Evolutionary conservation across 2,797 vertebrate genomes (phyloP), one percentile per base, ranked within the genome.

Genomic region (Choloepus didactylus): DNA sequence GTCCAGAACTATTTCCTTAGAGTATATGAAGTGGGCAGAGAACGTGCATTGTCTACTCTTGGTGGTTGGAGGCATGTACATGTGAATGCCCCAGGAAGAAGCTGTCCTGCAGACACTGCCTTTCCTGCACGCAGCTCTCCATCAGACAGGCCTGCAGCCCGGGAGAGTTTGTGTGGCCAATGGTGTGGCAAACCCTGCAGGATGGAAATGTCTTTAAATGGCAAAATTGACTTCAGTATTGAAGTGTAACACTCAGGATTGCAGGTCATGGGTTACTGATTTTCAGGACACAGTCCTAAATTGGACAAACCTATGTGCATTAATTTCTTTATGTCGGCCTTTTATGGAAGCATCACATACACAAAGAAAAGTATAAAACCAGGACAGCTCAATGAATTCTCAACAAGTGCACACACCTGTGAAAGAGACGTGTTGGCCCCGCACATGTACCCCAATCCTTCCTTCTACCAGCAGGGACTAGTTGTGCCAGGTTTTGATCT

Each of bases 131-230:
- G 0, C 9, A 19, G 75, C 85, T 69, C 54, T 72, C 44, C 59
- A 31, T 1, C 27, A 4, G 35, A 21, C n/a, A 0, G n/a, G 11
- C 1, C 77, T 59, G 25, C 4, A 2, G 60, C 44, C 10, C 25
- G 11, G 76, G 64, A 31, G 60, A 75, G 44, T 56, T 9, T 3
- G 2, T 2, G 31, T 2, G 83, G 49, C 49, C 49, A 49, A 49
- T 49, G 49, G 12, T 49, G 49, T 49, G 49, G 49, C 29, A 66
- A 7, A 18, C 18, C 16, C 14, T 9, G 49, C 49, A 6, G 51
- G 5, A 0, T 25, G 46, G 38, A 9, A 25, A 3, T 10, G 3
- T 18, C 9, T 49, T 54, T 82, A 38, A 9, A 44, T 46, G 82
- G 27, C 21, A 6, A 56, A 49, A 35, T 18, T 11, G 3, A 16